These are phyloP conservation scores for Syngnathoides biaculeatus DNA, from an alignment of 2,113 vertebrate genomes.

Conservation along the genomic window DNA sequence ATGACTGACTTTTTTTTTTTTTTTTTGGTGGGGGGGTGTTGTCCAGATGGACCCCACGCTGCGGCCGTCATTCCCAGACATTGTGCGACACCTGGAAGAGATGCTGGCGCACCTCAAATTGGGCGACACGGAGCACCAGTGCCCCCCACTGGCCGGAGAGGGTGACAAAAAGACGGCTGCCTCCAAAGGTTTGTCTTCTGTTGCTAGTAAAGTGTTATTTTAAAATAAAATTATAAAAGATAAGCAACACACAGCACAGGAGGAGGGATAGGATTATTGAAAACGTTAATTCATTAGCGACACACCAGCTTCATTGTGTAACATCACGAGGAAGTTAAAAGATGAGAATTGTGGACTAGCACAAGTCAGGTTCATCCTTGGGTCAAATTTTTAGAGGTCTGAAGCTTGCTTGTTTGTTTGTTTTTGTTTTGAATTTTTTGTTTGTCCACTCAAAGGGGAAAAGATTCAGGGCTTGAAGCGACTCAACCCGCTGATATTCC, in stretches of 20 bases:
- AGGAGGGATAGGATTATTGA: too few species aligned
- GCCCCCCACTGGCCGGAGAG: conserved; percentile 62
- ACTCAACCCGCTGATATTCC: conserved; percentile 79
- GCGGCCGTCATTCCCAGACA: conserved; percentile 87
- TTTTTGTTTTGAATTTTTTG: neutral
- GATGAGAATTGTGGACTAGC: too few species aligned
- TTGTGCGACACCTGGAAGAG: conserved; percentile 81
- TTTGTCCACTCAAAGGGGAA: conserved; percentile 64
- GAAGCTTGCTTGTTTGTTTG: neutral
- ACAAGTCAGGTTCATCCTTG: too few species aligned
- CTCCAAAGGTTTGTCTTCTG: conserved; percentile 74
- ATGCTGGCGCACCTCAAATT: conserved; percentile 77
- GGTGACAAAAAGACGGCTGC: conserved; percentile 77
- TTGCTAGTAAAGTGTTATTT: too few species aligned
- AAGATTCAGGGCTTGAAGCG: conserved; percentile 87
- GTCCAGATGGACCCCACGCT: conserved; percentile 92
- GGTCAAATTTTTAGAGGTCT: too few species aligned
- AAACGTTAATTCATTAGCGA: too few species aligned
- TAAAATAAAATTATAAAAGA: too few species aligned
- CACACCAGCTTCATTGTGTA: too few species aligned
- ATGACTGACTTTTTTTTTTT: neutral
- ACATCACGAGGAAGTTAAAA: too few species aligned
- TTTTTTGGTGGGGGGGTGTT: too few species aligned
- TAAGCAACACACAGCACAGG: too few species aligned
- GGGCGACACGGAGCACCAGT: conserved; percentile 78